Base-by-base conservation (phyloP, 2,888 invertebrate species). In the Nudaria mundana region DNA sequence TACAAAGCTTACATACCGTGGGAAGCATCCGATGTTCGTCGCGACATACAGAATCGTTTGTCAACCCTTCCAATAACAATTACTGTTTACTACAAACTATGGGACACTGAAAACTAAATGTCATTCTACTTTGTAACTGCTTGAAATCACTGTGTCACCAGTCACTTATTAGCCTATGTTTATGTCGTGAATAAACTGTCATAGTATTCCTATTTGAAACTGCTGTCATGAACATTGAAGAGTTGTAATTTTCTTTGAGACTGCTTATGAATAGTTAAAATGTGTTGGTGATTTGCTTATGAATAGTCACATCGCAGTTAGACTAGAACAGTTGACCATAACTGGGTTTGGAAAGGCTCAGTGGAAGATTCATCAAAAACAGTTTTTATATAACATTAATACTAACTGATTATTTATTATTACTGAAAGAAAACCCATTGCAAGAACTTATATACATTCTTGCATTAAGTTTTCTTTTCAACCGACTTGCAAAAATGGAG, bases 81-180 rank as follows among this genome's bases (percentile, higher is more conserved):
- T 71, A 70, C 70, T 63, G 54, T 58, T 62, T 55, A 57, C 52
- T n/a, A n/a, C 41, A 24, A 46, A 51, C 52, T 41, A 44, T 37
- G 56, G 62, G 58, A 61, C 56, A 37, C 56, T 61, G 66, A 61
- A 66, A 73, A 76, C 71, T 72, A 68, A 73, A 71, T 54, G 66
- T 62, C 55, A 50, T 56, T 57, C 40, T n/a, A n/a, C n/a, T n/a
- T 24, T 52, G 57, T 57, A 53, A 38, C 41, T 33, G 31, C 56
- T 37, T 39, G 23, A 47, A 46, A 47, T 48, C 51, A 50, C 36
- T 35, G 49, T 28, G 22, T 43, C 40, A 41, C 5, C 29, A 26
- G 22, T 43, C 40, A 41, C 5, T 24, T 55, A 61, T 62, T 60
- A 39, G 46, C 33, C 43, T 16, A n/a, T 52, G 46, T 48, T 64